These are phyloP conservation scores for Tryphoninae sp. DNA, from an alignment of 2,888 invertebrate species.

Conservation along the genomic window DNA sequence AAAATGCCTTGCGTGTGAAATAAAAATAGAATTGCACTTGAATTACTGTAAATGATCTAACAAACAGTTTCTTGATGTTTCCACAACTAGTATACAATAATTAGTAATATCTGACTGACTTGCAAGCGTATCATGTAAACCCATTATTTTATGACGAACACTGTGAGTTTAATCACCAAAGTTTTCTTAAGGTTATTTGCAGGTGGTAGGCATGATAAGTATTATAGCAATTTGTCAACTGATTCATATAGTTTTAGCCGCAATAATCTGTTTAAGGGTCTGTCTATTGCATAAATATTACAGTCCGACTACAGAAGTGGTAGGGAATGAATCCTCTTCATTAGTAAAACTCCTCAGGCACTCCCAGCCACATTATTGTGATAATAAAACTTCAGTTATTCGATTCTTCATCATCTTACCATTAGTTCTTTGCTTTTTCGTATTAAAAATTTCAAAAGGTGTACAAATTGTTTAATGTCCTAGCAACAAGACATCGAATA, in stretches of 20 bases:
- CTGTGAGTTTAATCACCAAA: constrained; percentile 49
- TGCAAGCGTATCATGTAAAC: constrained; percentile 40
- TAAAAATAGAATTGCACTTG: constrained; percentile 54
- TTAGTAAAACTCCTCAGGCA: constrained; percentile 2
- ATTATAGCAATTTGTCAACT: constrained; percentile 14
- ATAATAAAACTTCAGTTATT: constrained; percentile 47
- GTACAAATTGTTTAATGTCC: constrained; percentile 62
- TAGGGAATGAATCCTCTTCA: constrained; percentile 34
- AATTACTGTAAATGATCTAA: constrained; percentile 35
- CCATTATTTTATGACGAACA: constrained; percentile 56
- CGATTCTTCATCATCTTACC: constrained; percentile 55
- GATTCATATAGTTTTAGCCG: constrained; percentile 14
- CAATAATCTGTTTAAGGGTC: constrained; percentile 42
- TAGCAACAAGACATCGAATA: constrained; percentile 68
- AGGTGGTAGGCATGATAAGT: constrained; percentile 36
- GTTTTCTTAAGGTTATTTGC: constrained; percentile 47
- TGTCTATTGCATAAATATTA: constrained; percentile 13
- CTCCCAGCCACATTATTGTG: constrained; percentile 45
- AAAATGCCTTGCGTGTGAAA: constrained; percentile 27
- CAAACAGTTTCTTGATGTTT: constrained; percentile 37
- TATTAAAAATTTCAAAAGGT: constrained; percentile 59
- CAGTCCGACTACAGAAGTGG: constrained; percentile 26
- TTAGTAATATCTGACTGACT: constrained; percentile 54
- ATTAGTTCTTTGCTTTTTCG: constrained; percentile 58
- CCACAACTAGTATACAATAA: constrained; percentile 34